Evolutionary conservation across 37 sponge, comb jelly and placozoan species (phyloP).

Genomic region (Haliclona indistincta): DNA sequence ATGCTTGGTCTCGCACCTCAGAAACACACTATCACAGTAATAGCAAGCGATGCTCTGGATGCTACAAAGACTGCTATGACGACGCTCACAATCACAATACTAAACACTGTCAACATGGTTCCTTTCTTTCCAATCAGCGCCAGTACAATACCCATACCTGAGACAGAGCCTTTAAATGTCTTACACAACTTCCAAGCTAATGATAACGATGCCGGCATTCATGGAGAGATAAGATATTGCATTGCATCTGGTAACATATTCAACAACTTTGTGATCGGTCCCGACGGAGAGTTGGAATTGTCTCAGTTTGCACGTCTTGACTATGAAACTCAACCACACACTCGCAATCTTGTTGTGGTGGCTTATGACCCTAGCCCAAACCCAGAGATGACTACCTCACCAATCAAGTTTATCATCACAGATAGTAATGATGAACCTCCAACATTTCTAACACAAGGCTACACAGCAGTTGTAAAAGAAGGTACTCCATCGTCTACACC

Average conservation of each 20-base stretch:
- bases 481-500: conserved; percentile 1
- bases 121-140: conserved; percentile 14
- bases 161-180: conserved; percentile 23
- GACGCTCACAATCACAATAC: conserved; percentile 22
- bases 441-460: conserved; percentile 20
- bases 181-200: neutral
- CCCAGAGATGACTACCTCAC: conserved; percentile 2
- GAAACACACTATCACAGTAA: conserved; percentile 15
- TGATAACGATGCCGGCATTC: conserved; percentile 24
- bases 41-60: conserved; percentile 25
- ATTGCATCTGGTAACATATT: conserved; percentile 44
- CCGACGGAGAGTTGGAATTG: conserved; percentile 12
- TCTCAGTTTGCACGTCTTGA: conserved; percentile 7
- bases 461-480: conserved; percentile 46
- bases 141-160: conserved; percentile 6
- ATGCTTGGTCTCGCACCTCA: neutral
- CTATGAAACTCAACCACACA: conserved; percentile 28
- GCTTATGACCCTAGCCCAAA: conserved; percentile 63
- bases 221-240: conserved; percentile 52
- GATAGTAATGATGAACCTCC: conserved; percentile 62
- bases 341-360: conserved; percentile 23
- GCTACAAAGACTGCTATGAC: conserved; percentile 9
- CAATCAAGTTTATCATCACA: conserved; percentile 20
- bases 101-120: conserved; percentile 33
- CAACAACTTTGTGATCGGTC: conserved; percentile 11